These are phyloP conservation scores for Willowsia nigromaculata DNA, from an alignment of 2,888 invertebrate species.

Conservation along the genomic window DNA sequence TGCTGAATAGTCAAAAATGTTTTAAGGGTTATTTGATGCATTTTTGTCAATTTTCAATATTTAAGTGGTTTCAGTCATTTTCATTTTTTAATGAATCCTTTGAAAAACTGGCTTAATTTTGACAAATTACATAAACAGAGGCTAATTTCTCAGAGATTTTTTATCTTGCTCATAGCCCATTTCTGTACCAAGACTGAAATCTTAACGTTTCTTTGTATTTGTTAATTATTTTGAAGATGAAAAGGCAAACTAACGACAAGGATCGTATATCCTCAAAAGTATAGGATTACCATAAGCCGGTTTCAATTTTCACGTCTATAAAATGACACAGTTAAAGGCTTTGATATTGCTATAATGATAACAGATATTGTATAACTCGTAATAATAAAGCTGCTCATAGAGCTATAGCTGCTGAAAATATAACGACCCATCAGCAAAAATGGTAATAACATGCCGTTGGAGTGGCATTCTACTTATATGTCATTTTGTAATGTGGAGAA, in stretches of 20 bases:
- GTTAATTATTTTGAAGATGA: conserved; percentile 6
- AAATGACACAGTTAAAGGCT: not conserved
- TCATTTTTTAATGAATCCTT: too few species aligned
- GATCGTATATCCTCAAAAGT: not conserved
- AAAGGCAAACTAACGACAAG: not conserved
- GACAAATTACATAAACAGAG: too few species aligned
- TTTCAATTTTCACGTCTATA: conserved; percentile 1
- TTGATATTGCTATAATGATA: not conserved
- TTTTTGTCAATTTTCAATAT: too few species aligned
- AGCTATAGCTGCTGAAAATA: not conserved
- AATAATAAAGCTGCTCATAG: not conserved
- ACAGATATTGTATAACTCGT: not conserved
- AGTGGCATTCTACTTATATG: not conserved
- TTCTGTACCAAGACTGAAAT: too few species aligned
- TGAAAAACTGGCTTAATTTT: too few species aligned
- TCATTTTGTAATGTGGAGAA: conserved; percentile 42
- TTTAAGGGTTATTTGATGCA: too few species aligned
- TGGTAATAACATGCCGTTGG: not conserved
- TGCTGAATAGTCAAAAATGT: too few species aligned
- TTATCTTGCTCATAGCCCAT: not conserved
- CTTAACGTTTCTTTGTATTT: not conserved
- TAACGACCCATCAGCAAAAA: not conserved
- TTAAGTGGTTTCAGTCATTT: too few species aligned
- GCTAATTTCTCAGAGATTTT: too few species aligned
- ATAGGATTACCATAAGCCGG: conserved; percentile 3